These are phyloP conservation scores for Synaphobranchus kaupii DNA, from an alignment of 2,797 vertebrate species.

Conservation along the genomic window DNA sequence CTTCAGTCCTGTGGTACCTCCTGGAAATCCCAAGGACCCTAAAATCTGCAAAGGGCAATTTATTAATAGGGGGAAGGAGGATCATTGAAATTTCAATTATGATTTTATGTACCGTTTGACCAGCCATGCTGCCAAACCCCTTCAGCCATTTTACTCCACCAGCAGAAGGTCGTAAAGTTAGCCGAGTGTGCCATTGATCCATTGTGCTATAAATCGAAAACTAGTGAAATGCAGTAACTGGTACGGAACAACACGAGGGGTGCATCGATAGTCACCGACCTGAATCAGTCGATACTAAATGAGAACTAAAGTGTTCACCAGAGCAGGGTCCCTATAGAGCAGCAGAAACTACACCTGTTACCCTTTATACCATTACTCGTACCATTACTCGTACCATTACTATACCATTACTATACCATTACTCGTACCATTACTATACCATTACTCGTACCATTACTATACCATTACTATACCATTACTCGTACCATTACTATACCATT, in stretches of 20 bases:
- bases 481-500: too few species aligned
- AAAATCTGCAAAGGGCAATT: neutral
- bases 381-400: too few species aligned
- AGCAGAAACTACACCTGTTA: neutral
- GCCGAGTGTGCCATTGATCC: conserved; percentile 5
- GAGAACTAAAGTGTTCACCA: neutral
- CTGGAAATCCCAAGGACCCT: conserved; percentile 9
- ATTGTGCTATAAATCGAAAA: conserved; percentile 5
- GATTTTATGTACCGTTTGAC: conserved; percentile 15
- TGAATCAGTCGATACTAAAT: neutral
- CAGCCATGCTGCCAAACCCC: neutral
- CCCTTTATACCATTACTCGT: neutral
- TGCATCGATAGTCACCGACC: neutral
- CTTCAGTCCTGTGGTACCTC: conserved; percentile 1
- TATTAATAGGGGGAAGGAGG: neutral
- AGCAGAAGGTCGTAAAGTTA: neutral
- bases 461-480: too few species aligned
- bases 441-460: too few species aligned
- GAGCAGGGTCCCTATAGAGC: neutral
- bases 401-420: too few species aligned
- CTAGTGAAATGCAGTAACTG: neutral
- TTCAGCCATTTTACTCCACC: conserved; percentile 8
- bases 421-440: too few species aligned
- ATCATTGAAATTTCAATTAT: conserved; percentile 14
- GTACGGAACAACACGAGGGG: neutral